phyloP scores from a whole-genome alignment of 2,113 vertebrate species.

The Sylvilagus bachmani region DNA sequence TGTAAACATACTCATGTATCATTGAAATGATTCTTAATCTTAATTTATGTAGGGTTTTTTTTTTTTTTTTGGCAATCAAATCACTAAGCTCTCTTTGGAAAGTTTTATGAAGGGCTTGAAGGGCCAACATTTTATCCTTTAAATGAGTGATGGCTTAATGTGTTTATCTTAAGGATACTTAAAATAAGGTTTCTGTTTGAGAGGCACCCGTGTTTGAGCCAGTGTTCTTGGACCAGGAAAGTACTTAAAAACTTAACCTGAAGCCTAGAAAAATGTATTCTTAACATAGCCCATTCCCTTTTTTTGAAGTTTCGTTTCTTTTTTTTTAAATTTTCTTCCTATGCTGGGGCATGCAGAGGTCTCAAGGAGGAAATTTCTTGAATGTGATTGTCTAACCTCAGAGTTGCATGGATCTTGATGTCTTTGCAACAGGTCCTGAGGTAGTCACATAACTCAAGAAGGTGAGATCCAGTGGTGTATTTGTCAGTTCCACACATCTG shows the following conservation, averaged over 20 bases:
- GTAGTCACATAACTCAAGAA: neutral
- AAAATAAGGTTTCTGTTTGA: slow-evolving; percentile 64
- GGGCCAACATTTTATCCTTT: slow-evolving; percentile 45
- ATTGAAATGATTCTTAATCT: slow-evolving; percentile 33
- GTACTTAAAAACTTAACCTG: neutral
- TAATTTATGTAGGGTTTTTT: slow-evolving; percentile 27
- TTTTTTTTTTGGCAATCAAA: slow-evolving; percentile 28
- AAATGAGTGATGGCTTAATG: neutral
- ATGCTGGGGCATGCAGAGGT: neutral
- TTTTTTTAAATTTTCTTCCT: neutral
- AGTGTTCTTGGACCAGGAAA: slow-evolving; percentile 5
- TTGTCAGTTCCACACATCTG: neutral
- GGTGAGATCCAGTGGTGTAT: neutral
- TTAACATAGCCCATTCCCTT: neutral
- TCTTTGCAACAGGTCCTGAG: neutral
- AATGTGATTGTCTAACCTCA: neutral
- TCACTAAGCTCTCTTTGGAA: slow-evolving; percentile 16
- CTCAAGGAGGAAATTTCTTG: neutral
- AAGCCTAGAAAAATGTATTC: neutral
- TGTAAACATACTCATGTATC: neutral
- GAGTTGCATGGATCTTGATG: neutral
- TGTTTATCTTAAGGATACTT: slow-evolving; percentile 40
- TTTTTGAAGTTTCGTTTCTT: neutral
- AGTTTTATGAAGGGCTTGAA: slow-evolving; percentile 30
- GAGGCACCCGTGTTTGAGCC: neutral